Evolutionary conservation across 1,140 invertebrate species (phyloP).

Genomic region (Panonychus citri): DNA sequence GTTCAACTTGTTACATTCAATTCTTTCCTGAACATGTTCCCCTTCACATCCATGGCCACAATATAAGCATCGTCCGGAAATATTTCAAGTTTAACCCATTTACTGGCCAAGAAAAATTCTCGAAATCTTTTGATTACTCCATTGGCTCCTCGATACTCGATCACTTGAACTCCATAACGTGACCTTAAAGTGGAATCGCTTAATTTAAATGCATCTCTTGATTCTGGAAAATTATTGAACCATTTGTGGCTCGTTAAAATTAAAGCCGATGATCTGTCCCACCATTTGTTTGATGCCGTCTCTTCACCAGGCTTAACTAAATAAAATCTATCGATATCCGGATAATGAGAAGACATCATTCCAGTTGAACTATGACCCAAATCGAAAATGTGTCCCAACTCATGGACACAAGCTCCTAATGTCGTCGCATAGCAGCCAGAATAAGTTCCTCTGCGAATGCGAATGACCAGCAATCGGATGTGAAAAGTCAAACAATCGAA

Average conservation of each 20-base stretch:
- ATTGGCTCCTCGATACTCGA: background rate
- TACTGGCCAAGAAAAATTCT: background rate
- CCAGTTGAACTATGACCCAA: slow-evolving; percentile 42
- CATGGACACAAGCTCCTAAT: slow-evolving; percentile 74
- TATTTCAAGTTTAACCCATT: background rate
- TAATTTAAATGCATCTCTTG: background rate
- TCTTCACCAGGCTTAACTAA: background rate
- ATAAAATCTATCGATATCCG: background rate
- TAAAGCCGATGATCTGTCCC: background rate
- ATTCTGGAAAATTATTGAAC: background rate
- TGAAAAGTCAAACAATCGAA: background rate
- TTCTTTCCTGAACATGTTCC: background rate
- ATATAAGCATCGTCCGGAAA: background rate
- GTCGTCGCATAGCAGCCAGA: slow-evolving; percentile 75
- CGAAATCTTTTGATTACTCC: background rate
- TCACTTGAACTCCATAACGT: background rate
- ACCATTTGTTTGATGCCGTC: background rate
- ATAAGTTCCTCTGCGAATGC: slow-evolving; percentile 43
- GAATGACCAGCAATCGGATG: no score
- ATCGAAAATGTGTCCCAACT: slow-evolving; percentile 81
- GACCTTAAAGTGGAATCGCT: background rate
- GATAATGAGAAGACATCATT: background rate
- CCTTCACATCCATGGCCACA: background rate
- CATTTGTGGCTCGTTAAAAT: background rate
- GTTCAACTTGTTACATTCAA: no score